Conservation (phyloP, 2,113 vertebrate genomes). For the rabbit (Oryctolagus cuniculus) region DNA sequence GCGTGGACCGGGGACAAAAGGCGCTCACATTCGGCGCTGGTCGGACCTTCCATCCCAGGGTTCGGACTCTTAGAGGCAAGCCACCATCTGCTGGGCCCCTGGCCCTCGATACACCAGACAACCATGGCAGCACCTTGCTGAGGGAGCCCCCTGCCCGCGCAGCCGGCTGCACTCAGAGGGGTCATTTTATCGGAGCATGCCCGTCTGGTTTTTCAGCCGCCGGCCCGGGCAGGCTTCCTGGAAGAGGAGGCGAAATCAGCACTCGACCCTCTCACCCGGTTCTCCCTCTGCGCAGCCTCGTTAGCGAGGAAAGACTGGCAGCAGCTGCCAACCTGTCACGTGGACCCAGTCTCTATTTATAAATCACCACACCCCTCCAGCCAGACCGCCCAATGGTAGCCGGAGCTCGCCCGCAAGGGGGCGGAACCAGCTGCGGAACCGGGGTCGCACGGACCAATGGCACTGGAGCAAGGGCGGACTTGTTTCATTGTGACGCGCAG, state of each 20-base stretch:
- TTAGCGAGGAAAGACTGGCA: not conserved
- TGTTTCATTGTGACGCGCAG: slow-evolving; percentile 70
- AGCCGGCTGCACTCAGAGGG: not conserved
- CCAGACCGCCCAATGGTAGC: slow-evolving; percentile 66
- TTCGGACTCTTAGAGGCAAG: not conserved
- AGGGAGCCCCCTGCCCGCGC: not conserved
- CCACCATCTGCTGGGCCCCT: not conserved
- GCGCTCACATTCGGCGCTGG: slow-evolving; percentile 35
- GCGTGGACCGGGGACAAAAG: slow-evolving; percentile 59
- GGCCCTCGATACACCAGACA: slow-evolving; percentile 19
- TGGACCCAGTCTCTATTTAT: slow-evolving; percentile 77
- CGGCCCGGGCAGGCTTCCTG: slow-evolving; percentile 68
- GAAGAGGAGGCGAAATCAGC: slow-evolving; percentile 59
- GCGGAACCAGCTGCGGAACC: slow-evolving; percentile 20
- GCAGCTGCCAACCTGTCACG: slow-evolving; percentile 61
- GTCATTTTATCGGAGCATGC: not conserved
- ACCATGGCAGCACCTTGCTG: not conserved
- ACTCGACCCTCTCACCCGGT: not conserved
- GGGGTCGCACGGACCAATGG: slow-evolving; percentile 54
- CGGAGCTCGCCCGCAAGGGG: slow-evolving; percentile 56
- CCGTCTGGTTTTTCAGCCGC: not conserved
- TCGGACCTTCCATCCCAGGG: slow-evolving; percentile 35
- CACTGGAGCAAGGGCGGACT: slow-evolving; percentile 34
- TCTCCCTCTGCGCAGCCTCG: slow-evolving; percentile 7
- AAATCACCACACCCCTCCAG: slow-evolving; percentile 33